These are phyloP conservation scores for Pseudomyrmex dendroicus DNA, from an alignment of 1,140 invertebrate species.

Conservation along the genomic window DNA sequence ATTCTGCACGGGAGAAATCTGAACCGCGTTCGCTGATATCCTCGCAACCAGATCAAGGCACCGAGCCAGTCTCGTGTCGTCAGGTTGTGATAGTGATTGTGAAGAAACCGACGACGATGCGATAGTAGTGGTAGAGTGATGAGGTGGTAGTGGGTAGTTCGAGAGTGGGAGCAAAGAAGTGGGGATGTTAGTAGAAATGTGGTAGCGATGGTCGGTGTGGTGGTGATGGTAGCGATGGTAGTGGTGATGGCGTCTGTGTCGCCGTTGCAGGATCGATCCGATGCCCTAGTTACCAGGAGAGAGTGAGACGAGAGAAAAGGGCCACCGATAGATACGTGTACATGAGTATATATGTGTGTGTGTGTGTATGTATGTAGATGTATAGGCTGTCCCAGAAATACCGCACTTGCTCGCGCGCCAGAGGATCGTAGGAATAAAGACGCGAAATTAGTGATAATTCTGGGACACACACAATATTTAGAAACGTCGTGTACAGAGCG, in stretches of 20 bases:
- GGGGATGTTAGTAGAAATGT: background rate
- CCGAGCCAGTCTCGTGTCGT: background rate
- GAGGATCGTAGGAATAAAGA: background rate
- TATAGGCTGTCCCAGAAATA: conserved; percentile 20
- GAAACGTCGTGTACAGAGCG: background rate
- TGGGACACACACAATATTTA: background rate
- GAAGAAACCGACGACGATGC: background rate
- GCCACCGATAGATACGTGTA: conserved; percentile 14
- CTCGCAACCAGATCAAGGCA: conserved; percentile 6
- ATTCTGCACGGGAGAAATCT: background rate
- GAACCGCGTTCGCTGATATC: background rate
- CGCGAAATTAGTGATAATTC: background rate
- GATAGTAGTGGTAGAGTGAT: background rate
- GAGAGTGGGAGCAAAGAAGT: background rate
- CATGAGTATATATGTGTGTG: too few species aligned
- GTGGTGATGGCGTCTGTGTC: conserved; percentile 60
- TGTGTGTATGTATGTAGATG: background rate
- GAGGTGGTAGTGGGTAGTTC: background rate
- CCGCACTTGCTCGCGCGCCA: background rate
- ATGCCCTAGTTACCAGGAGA: conserved; percentile 81
- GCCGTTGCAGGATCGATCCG: conserved; percentile 79
- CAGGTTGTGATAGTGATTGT: background rate
- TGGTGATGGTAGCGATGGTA: conserved; percentile 23
- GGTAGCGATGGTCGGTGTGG: background rate
- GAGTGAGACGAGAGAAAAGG: conserved; percentile 68